A percentile compares a stretch with the other conserved stretches of the same genome.
These are phyloP conservation scores for Anaspis maculata DNA, from an alignment of 2,888 invertebrate genomes.

Conservation along the genomic window DNA sequence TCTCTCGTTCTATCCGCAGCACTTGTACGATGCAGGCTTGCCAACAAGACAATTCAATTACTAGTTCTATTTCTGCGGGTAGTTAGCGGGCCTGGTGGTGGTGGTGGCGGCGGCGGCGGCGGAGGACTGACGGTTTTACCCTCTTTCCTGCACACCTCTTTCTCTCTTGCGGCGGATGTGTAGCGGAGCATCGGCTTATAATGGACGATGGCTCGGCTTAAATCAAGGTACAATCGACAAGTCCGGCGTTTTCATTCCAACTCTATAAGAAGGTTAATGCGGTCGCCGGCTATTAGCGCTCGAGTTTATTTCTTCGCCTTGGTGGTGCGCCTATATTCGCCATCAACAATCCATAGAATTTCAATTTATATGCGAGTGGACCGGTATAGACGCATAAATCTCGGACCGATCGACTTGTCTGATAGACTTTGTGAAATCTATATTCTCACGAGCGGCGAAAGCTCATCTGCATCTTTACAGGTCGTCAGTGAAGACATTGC, in stretches of 20 bases:
- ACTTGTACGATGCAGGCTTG: conserved; percentile 28
- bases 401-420: too few species aligned
- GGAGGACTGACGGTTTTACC: too few species aligned
- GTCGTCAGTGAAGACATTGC: too few species aligned
- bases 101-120: conserved; percentile 10
- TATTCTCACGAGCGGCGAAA: too few species aligned
- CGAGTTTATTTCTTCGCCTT: conserved; percentile 21
- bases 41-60: conserved; percentile 46
- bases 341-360: conserved; percentile 4
- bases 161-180: too few species aligned
- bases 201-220: conserved; percentile 33
- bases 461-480: too few species aligned
- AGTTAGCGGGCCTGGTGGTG: conserved; percentile 26
- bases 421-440: too few species aligned
- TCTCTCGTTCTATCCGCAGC: conserved; percentile 24
- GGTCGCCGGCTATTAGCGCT: conserved; percentile 25
- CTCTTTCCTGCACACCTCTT: conserved; percentile 15
- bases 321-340: conserved; percentile 9
- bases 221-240: conserved; percentile 40
- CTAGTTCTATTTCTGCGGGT: conserved; percentile 39
- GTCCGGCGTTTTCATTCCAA: conserved; percentile 22
- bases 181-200: conserved; percentile 35
- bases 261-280: conserved; percentile 22
- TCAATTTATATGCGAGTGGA: too few species aligned
- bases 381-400: too few species aligned